phyloP scores from a whole-genome alignment of 2,888 invertebrate species.

The Epinotia brunnichana region DNA sequence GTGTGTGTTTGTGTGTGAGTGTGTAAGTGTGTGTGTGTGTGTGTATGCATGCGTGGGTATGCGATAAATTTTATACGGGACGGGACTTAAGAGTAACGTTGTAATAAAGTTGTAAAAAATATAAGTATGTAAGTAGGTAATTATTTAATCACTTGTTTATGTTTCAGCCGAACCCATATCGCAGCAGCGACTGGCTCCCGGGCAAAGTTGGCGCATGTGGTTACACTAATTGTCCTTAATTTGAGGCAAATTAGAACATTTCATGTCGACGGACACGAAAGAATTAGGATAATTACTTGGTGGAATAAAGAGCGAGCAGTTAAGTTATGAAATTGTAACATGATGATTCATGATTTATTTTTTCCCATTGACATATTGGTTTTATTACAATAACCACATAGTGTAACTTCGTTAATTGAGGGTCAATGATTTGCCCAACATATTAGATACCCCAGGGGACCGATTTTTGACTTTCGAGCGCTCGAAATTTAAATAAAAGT shows the following conservation, averaged over 20 bases:
- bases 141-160: neutral
- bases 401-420: too few species aligned
- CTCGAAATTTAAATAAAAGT: too few species aligned
- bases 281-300: neutral
- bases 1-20: too few species aligned
- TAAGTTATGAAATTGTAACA: neutral
- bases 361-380: neutral
- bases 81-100: too few species aligned
- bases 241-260: conserved; percentile 7
- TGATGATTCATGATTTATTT: neutral
- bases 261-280: neutral
- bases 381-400: neutral
- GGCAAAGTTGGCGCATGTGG: conserved; percentile 33
- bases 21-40: too few species aligned
- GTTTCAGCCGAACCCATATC: conserved; percentile 27
- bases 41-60: too few species aligned
- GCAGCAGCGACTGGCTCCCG: conserved; percentile 27
- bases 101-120: too few species aligned
- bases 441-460: too few species aligned
- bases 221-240: conserved; percentile 32
- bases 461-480: too few species aligned
- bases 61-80: too few species aligned
- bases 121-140: neutral
- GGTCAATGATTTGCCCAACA: too few species aligned
- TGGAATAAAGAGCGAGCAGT: neutral